Evolutionary conservation across 1,140 invertebrate genomes (phyloP).

Genomic region (Probaryconus sp.): DNA sequence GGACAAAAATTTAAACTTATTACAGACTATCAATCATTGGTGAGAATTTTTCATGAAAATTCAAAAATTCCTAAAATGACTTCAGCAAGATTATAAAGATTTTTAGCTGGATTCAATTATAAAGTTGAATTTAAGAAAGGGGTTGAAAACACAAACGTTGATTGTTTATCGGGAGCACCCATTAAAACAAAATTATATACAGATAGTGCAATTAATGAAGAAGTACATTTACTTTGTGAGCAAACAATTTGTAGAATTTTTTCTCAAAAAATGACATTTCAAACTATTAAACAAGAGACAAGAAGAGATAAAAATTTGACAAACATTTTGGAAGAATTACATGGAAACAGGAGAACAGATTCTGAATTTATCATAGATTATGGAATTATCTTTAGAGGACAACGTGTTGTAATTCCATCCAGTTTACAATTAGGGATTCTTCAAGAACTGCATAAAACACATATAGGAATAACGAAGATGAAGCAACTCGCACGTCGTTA

Average conservation of each 20-base stretch:
- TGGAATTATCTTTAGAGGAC: constrained; percentile 3
- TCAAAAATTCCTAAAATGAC: constrained; percentile 59
- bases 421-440: constrained; percentile 36
- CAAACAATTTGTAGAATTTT: constrained; percentile 15
- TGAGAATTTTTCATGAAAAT: constrained; percentile 63
- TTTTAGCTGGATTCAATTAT: constrained; percentile 60
- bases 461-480: constrained; percentile 76
- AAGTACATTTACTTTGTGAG: constrained; percentile 20
- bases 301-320: not conserved
- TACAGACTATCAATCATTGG: constrained; percentile 68
- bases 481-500: constrained; percentile 75
- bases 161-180: constrained; percentile 52
- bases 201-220: constrained; percentile 17
- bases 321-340: not conserved
- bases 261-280: constrained; percentile 13
- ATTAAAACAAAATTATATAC: not conserved
- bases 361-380: constrained; percentile 16
- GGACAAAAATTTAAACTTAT: constrained; percentile 64
- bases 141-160: constrained; percentile 46
- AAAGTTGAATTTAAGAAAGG: constrained; percentile 41
- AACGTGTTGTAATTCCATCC: constrained; percentile 11
- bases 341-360: not conserved
- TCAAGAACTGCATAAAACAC: constrained; percentile 71
- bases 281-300: constrained; percentile 18
- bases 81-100: constrained; percentile 53